Conservation (phyloP, 2,888 invertebrate genomes). For the Drosophila macrospina region DNA sequence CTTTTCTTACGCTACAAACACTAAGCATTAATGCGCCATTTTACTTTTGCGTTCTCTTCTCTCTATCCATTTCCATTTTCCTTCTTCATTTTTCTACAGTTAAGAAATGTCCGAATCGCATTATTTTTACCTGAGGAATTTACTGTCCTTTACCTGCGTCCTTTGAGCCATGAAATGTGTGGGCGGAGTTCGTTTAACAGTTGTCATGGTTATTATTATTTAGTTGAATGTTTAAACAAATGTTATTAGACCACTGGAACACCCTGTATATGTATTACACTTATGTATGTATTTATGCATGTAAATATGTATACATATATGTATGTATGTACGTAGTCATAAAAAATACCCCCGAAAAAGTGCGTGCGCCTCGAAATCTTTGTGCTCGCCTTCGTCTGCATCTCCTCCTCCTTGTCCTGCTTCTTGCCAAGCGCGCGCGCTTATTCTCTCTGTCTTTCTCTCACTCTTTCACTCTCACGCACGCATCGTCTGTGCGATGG, state of each 20-base stretch:
- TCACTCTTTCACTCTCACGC: constrained; percentile 6
- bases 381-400: constrained; percentile 14
- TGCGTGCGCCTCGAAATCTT: constrained; percentile 40
- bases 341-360: constrained; percentile 63
- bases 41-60: background rate
- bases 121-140: background rate
- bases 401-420: constrained; percentile 13
- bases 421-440: background rate
- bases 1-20: no score
- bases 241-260: background rate
- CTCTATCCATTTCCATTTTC: background rate
- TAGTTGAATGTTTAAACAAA: background rate
- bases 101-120: background rate
- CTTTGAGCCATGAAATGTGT: background rate
- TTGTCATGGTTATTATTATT: background rate
- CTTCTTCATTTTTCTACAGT: background rate
- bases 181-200: constrained; percentile 7
- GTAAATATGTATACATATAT: background rate
- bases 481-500: constrained; percentile 1
- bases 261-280: constrained; percentile 12
- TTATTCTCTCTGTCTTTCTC: no score
- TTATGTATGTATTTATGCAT: background rate
- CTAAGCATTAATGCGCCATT: background rate
- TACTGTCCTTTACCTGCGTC: background rate
- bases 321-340: constrained; percentile 4